Conservation (phyloP, 1,140 invertebrate species). For the Trichogramma pretiosum region DNA sequence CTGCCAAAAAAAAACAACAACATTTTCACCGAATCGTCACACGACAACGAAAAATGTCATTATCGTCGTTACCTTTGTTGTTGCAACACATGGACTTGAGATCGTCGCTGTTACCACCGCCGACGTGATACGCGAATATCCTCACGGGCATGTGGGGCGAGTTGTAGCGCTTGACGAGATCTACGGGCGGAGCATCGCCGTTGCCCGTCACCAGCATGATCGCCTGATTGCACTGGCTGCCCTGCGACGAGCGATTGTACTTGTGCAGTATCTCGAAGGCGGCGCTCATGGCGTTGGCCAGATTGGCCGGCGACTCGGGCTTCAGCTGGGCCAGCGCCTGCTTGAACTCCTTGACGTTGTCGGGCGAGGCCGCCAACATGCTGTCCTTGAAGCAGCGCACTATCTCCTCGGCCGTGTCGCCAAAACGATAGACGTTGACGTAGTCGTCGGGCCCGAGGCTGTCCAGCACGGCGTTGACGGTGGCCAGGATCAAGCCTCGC, state of each 20-base stretch:
- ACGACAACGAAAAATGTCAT: too few relatives aligned
- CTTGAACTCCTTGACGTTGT: constrained; percentile 79
- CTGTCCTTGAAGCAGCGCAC: constrained; percentile 81
- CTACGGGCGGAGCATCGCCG: constrained; percentile 80
- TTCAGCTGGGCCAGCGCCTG: constrained; percentile 35
- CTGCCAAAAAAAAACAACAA: constrained; percentile 38
- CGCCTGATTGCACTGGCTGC: constrained; percentile 93
- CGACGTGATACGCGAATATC: constrained; percentile 94
- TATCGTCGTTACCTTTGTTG: constrained; percentile 75
- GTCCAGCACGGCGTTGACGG: constrained; percentile 80
- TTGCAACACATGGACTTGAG: constrained; percentile 90
- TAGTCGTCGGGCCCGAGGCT: constrained; percentile 95
- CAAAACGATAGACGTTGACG: constrained; percentile 86
- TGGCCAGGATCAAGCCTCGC: constrained; percentile 74
- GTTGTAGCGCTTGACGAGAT: constrained; percentile 80
- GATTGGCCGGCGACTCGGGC: constrained; percentile 78
- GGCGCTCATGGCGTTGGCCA: constrained; percentile 78
- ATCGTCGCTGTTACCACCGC: constrained; percentile 78
- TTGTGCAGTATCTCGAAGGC: constrained; percentile 88
- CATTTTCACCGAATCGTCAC: background rate
- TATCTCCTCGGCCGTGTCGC: constrained; percentile 63
- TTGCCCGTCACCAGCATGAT: constrained; percentile 77
- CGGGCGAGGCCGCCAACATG: constrained; percentile 76
- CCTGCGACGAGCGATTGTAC: constrained; percentile 72
- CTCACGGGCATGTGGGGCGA: constrained; percentile 84